These are phyloP conservation scores for Sylvicola cinctus DNA, from an alignment of 2,888 invertebrate genomes.

Conservation along the genomic window DNA sequence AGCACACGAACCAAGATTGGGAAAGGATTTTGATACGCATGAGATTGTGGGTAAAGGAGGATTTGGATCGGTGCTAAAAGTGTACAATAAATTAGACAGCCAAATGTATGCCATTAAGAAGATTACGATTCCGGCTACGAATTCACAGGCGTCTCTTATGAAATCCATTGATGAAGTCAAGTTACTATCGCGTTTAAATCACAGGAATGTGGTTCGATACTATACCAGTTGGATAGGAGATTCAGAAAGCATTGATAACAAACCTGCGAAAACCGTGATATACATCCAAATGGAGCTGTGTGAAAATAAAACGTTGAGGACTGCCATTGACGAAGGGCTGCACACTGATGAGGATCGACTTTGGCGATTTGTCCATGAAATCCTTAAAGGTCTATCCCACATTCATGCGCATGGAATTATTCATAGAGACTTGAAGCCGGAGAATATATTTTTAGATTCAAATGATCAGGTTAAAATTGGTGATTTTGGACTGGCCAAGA, in stretches of 20 bases:
- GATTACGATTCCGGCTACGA: conserved; percentile 68
- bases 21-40: conserved; percentile 62
- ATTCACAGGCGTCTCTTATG: conserved; percentile 59
- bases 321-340: conserved; percentile 69
- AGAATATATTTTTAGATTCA: conserved; percentile 87
- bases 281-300: conserved; percentile 99
- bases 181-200: conserved; percentile 77
- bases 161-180: conserved; percentile 93
- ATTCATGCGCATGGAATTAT: conserved; percentile 87
- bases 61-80: conserved; percentile 91
- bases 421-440: conserved; percentile 68
- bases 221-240: conserved; percentile 92
- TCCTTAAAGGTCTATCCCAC: conserved; percentile 72
- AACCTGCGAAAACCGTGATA: conserved; percentile 30
- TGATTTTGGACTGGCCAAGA: conserved; percentile 91
- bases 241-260: conserved; percentile 15
- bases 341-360: conserved; percentile 56
- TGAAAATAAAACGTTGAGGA: conserved; percentile 79
- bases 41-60: conserved; percentile 81
- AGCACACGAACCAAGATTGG: conserved; percentile 42
- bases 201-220: conserved; percentile 93
- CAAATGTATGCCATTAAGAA: conserved; percentile 88
- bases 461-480: conserved; percentile 92
- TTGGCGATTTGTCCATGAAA: conserved; percentile 88
- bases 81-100: conserved; percentile 81